phyloP scores from a whole-genome alignment of 2,888 invertebrate species.

The Hymenopus coronatus region DNA sequence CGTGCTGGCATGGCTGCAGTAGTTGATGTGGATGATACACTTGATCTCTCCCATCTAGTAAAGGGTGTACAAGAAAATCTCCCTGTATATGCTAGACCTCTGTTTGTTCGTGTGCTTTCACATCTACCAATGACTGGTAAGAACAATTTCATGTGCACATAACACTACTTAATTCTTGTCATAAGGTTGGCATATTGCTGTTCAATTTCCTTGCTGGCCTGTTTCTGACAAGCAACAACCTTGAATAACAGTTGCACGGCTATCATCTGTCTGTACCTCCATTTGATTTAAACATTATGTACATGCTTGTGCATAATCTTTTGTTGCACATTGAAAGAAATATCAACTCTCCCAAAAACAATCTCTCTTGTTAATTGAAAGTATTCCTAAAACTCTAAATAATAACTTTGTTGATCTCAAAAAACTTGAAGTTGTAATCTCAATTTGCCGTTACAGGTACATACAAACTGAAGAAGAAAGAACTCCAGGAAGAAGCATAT shows the following conservation, averaged over 20 bases:
- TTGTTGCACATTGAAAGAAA: too few relatives aligned
- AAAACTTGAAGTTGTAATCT: not conserved
- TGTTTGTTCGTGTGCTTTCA: slow-evolving; percentile 80
- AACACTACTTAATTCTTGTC: not conserved
- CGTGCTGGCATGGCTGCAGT: slow-evolving; percentile 96
- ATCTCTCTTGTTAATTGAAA: too few relatives aligned
- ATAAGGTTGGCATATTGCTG: too few relatives aligned
- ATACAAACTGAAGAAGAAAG: slow-evolving; percentile 93
- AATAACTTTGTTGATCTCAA: too few relatives aligned
- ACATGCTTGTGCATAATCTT: too few relatives aligned
- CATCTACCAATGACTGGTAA: slow-evolving; percentile 88
- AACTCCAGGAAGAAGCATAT: slow-evolving; percentile 87
- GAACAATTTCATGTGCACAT: slow-evolving; percentile 21
- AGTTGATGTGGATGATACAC: slow-evolving; percentile 67
- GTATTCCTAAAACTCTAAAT: too few relatives aligned
- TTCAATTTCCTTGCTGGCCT: too few relatives aligned
- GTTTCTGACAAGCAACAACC: too few relatives aligned
- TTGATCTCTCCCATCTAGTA: slow-evolving; percentile 63
- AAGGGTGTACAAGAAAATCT: slow-evolving; percentile 63
- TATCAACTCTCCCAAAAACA: too few relatives aligned
- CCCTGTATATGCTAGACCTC: slow-evolving; percentile 85
- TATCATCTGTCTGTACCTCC: too few relatives aligned
- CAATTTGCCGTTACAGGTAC: slow-evolving; percentile 66
- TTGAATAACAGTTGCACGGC: too few relatives aligned
- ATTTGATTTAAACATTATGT: too few relatives aligned